Percentiles rank a stretch among this genome's conserved stretches.
These are phyloP conservation scores for Prunella himalayana DNA, from an alignment of 2,113 vertebrate species.

Conservation along the genomic window DNA sequence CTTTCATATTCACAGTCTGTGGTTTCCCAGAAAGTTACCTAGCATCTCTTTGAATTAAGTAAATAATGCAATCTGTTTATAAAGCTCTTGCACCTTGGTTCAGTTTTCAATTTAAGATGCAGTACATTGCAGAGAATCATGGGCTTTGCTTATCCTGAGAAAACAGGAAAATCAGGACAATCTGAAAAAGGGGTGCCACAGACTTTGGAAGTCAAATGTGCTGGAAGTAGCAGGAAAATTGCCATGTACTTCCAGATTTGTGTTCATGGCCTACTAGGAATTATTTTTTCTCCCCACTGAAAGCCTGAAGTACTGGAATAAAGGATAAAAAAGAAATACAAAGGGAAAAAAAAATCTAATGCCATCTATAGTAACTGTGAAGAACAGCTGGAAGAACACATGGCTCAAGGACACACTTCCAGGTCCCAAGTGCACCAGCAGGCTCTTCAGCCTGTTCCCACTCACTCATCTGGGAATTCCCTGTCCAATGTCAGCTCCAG, in stretches of 20 bases:
- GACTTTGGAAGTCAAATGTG: not conserved
- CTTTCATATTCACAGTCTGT: not conserved
- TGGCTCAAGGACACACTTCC: fast-evolving
- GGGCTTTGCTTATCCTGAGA: not conserved
- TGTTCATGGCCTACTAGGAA: not conserved
- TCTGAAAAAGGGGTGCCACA: not conserved
- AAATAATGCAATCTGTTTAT: not conserved
- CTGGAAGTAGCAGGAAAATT: not conserved
- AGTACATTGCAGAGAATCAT: not conserved
- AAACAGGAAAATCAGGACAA: not conserved
- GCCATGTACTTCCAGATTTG: not conserved
- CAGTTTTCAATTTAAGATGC: not conserved
- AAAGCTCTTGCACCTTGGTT: not conserved
- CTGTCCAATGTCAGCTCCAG: not conserved
- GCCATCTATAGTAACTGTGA: not conserved
- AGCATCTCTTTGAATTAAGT: not conserved
- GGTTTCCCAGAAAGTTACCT: not conserved
- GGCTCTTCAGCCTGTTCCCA: not conserved
- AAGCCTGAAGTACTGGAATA: not conserved
- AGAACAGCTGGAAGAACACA: not conserved
- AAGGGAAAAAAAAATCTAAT: not conserved
- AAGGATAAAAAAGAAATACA: not conserved
- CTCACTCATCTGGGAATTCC: fast-evolving
- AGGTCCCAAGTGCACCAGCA: not conserved
- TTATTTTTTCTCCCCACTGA: not conserved